Evolutionary conservation across 2,888 invertebrate genomes (phyloP), one percentile per base, ranked within the genome.

Genomic region (Alcis repandata): DNA sequence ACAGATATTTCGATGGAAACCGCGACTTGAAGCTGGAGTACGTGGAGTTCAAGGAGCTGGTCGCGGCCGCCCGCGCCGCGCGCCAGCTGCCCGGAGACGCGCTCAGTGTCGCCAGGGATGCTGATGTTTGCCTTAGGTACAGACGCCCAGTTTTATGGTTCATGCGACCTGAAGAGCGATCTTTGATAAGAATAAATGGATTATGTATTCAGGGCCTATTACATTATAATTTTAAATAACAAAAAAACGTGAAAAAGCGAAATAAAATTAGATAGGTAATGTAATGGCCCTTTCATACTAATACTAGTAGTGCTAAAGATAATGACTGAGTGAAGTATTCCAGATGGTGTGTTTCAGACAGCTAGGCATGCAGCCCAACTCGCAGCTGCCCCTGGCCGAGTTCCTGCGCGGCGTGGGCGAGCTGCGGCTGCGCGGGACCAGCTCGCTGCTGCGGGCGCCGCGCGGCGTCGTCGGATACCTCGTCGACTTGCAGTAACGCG

Each of bases 401-500:
- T 96, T 96, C 80, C 84, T 96, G n/a, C 93, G 94, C 22, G 94
- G 94, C 0, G 95, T 96, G 9, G 95, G 95, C 4, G 95, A 95
- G 72, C 86, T 95, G 15, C 95, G 94, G 59, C 94, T 96, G 48
- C 89, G 96, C 56, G 96, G 96, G 9, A 96, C 96, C 15, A 96
- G 96, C 36, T 90, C 94, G 0, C 84, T 96, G 59, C 94, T 96
- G 71, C 90, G 96, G n/a, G 88, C 96, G 2, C 91, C 94, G 0
- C 87, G 87, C 20, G 83, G 86, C 69, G 77, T 87, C 33, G 70
- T 80, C n/a, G 84, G 78, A 0, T 90, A 90, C 67, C 74, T 91
- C 19, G 38, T 79, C 2, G 91, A 91, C 63, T 72, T 91, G 61
- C 86, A 90, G 90, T 90, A 67, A 33, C 13, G 1, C n/a, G 33